A percentile compares a stretch with the other conserved stretches of the same genome.
Conservation (phyloP, 2,113 vertebrate genomes). For the Austrofundulus limnaeus region DNA sequence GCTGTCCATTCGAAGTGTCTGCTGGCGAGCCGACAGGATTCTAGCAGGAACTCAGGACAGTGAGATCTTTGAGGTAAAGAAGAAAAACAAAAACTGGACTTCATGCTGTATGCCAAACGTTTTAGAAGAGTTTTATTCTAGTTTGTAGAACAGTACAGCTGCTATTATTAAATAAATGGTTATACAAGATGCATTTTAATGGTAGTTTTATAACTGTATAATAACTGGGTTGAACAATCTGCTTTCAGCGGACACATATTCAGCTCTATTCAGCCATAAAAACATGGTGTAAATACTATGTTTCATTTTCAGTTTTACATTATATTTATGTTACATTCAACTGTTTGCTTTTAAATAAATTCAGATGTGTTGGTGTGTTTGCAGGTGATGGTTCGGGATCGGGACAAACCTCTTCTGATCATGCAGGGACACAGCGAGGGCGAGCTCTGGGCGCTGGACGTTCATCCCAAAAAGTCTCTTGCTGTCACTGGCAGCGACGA, state of each 20-base stretch:
- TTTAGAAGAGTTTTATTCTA: slow-evolving; percentile 6
- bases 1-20: slow-evolving; percentile 94
- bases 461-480: slow-evolving; percentile 93
- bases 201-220: too few species aligned
- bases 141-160: too few species aligned
- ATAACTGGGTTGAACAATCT: too few species aligned
- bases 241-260: too few species aligned
- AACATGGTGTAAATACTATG: too few species aligned
- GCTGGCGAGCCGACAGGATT: slow-evolving; percentile 93
- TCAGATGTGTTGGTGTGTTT: background rate
- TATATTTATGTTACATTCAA: too few species aligned
- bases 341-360: too few species aligned
- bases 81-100: background rate
- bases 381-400: slow-evolving; percentile 88
- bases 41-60: slow-evolving; percentile 95
- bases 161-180: too few species aligned
- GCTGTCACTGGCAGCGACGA: slow-evolving; percentile 95
- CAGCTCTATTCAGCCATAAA: too few species aligned
- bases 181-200: too few species aligned
- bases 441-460: slow-evolving; percentile 93
- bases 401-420: slow-evolving; percentile 90
- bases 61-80: slow-evolving; percentile 90
- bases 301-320: too few species aligned
- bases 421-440: slow-evolving; percentile 98
- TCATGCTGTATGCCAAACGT: background rate